Percentiles rank a stretch among this genome's conserved stretches.
Conservation (phyloP, 2,113 vertebrate genomes). For the Mionectes macconnelli region DNA sequence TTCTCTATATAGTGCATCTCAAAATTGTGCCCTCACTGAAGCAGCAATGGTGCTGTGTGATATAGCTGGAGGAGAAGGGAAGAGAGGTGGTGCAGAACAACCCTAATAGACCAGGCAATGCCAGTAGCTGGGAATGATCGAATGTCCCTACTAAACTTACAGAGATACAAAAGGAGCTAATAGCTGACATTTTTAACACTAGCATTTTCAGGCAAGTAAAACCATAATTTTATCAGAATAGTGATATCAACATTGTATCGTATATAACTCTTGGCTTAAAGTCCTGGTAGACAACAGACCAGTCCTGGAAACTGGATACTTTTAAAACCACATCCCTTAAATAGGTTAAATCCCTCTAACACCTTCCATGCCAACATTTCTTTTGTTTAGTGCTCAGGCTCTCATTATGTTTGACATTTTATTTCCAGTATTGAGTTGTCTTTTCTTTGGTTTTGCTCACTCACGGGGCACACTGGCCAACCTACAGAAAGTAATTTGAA, state of each 20-base stretch:
- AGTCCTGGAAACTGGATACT: background rate
- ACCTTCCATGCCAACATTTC: slow-evolving; percentile 24
- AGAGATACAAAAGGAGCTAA: background rate
- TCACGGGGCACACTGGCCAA: background rate
- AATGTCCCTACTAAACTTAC: background rate
- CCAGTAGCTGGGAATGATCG: slow-evolving; percentile 15
- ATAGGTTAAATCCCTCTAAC: slow-evolving; percentile 29
- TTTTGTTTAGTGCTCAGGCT: background rate
- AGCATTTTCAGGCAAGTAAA: slow-evolving; percentile 27
- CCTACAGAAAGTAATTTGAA: slow-evolving; percentile 24
- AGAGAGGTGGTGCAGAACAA: background rate
- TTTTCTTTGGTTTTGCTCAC: slow-evolving; percentile 37
- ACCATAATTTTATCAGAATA: slow-evolving; percentile 24
- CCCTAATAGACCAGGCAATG: background rate
- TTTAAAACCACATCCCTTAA: background rate
- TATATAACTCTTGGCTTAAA: background rate
- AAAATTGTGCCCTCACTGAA: background rate
- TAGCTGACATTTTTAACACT: background rate
- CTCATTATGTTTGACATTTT: slow-evolving; percentile 58
- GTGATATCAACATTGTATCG: slow-evolving; percentile 7
- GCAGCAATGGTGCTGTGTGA: background rate
- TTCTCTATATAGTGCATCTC: rapidly evolving
- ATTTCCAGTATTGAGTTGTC: slow-evolving; percentile 18
- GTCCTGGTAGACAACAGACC: background rate
- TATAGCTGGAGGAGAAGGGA: background rate